Evolutionary conservation across 1,140 invertebrate genomes (phyloP), one percentile per base, ranked within the genome.

Genomic region (Drosophila ercepeae): DNA sequence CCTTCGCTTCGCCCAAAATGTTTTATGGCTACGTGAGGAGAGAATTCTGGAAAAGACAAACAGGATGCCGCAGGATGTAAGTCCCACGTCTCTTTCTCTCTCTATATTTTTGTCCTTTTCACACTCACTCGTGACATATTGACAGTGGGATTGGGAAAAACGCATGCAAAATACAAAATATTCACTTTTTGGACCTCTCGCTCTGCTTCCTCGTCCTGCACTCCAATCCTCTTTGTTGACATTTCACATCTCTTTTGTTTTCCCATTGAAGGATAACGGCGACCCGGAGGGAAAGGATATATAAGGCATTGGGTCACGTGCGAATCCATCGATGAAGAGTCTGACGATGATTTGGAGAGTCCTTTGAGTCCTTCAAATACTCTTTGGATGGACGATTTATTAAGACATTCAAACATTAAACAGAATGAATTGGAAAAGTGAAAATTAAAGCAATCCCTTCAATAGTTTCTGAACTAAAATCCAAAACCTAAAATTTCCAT

Each of bases 121-220:
- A 29, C 19, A 39, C 19, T 18, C 16, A 19, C 32, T 4, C 19
- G 5, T 29, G 29, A 34, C 71, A 65, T 65, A 75, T 75, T 75
- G 59, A 59, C 70, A 67, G 69, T 44, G 71, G 72, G 39, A 75
- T 73, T 73, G 51, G 60, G 14, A 75, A 67, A 60, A 42, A 75
- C 61, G 73, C 73, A 74, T 75, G 34, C 54, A 54, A 78, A 77
- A 70, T 78, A 65, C 59, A 64, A 71, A 69, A 77, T 77, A 76
- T 77, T 77, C 73, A 64, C 67, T 71, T 65, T n/a, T n/a, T n/a
- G n/a, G 74, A 48, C 65, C 23, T 54, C 25, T 23, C 14, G 27
- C 23, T 45, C 42, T 13, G 14, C n/a, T n/a, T n/a, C n/a, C n/a
- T 19, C 14, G 19, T 32, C 21, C 27, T 18, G 8, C 45, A 3